These are phyloP conservation scores for Dinomys branickii DNA, from an alignment of 2,113 vertebrate genomes.

Conservation along the genomic window DNA sequence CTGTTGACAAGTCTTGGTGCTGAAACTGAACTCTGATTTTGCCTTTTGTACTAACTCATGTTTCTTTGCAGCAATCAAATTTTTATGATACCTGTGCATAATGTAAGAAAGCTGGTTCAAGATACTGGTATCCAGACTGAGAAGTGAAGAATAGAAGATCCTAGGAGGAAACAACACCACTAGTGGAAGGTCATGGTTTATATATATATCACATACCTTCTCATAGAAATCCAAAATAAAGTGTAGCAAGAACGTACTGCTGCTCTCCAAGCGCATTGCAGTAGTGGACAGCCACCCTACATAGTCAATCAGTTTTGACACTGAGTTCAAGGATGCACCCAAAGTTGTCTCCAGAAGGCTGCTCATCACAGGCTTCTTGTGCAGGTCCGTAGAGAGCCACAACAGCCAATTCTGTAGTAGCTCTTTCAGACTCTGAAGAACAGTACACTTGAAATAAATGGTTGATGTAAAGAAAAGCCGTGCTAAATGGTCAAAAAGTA, in stretches of 20 bases:
- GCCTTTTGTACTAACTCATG: conserved; percentile 86
- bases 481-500: conserved; percentile 91
- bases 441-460: conserved; percentile 95
- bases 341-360: conserved; percentile 86
- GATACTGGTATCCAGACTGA: conserved; percentile 89
- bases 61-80: conserved; percentile 92
- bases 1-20: conserved; percentile 88
- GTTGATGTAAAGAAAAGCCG: conserved; percentile 95
- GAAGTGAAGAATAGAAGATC: conserved; percentile 93
- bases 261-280: conserved; percentile 90
- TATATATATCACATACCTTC: conserved; percentile 93
- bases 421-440: conserved; percentile 91
- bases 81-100: conserved; percentile 95
- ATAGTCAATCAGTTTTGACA: conserved; percentile 91
- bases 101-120: conserved; percentile 94
- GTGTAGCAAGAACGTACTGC: conserved; percentile 88
- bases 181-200: conserved; percentile 91
- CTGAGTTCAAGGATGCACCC: conserved; percentile 86
- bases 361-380: conserved; percentile 77
- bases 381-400: conserved; percentile 86
- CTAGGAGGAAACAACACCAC: conserved; percentile 92
- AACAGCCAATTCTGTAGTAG: conserved; percentile 95
- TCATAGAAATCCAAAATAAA: conserved; percentile 95
- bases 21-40: conserved; percentile 90
- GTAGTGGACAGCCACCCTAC: conserved; percentile 89